Conservation (phyloP, 35 echinoderm and acorn worm genomes). For the Eucidaris tribuloides region DNA sequence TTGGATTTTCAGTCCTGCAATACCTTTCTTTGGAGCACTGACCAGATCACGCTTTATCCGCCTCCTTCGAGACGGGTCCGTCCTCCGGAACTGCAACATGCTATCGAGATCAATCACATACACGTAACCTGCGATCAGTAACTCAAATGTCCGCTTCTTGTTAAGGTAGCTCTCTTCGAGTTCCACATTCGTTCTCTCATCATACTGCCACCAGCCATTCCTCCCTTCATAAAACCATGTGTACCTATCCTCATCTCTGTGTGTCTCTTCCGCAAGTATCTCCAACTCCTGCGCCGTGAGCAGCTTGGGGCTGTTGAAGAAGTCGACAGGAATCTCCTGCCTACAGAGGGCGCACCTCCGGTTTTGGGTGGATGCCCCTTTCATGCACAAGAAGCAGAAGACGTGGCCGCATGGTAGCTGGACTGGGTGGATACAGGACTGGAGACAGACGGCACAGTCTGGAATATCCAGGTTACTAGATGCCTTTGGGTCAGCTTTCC, state of each 20-base stretch:
- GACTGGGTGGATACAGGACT: constrained; percentile 89
- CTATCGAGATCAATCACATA: constrained; percentile 94
- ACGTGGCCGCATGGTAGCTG: constrained; percentile 89
- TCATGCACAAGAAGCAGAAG: constrained; percentile 97
- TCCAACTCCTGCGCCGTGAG: constrained; percentile 7
- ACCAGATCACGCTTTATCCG: constrained; percentile 86
- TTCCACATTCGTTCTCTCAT: constrained; percentile 88
- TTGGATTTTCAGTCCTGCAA: constrained; percentile 84
- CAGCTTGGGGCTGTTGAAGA: constrained; percentile 67
- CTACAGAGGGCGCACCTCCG: constrained; percentile 92
- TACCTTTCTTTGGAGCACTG: constrained; percentile 87
- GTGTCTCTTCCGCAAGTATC: background rate
- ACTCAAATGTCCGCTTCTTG: constrained; percentile 82
- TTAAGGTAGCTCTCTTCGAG: constrained; percentile 73
- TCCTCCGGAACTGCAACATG: constrained; percentile 79
- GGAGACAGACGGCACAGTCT: constrained; percentile 93
- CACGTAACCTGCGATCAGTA: constrained; percentile 87
- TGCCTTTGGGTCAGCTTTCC: no score
- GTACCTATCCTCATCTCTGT: constrained; percentile 43
- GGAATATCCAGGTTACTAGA: constrained; percentile 16
- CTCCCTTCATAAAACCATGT: constrained; percentile 97
- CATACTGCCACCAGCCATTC: constrained; percentile 99
- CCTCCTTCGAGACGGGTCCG: constrained; percentile 78
- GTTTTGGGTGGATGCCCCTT: constrained; percentile 86
- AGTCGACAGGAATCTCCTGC: constrained; percentile 75